Base-by-base conservation (phyloP, 1,140 invertebrate species). In the Eupristina koningsbergeri region DNA sequence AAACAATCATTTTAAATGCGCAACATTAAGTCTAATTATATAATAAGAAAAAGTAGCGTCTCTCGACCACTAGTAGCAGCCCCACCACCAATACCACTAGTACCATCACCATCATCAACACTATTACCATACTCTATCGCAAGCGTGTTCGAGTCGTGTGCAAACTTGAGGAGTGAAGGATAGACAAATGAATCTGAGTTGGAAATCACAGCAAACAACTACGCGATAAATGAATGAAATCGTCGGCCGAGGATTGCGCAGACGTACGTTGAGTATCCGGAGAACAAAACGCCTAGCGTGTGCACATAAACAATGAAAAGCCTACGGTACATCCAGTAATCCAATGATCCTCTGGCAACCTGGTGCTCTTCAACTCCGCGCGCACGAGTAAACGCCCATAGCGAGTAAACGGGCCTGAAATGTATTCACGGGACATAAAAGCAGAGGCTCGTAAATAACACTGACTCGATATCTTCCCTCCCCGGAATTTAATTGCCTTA, bases 401-500 rank as follows among this genome's bases (percentile, higher is more conserved):
- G 47, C 77, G 84, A 86, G 85, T 74, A 74, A 74, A 74, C 22
- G n/a, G n/a, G 22, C 41, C 15, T 36, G 45, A 45, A 74, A 50
- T 74, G 73, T 50, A 74, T 74, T 50, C 45, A 87, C 63, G 11
- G 74, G 61, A 73, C 53, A 67, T 74, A 84, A 84, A 84, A 80
- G 77, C 53, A 7, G 58, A 47, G 69, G 71, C 81, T 83, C 75
- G 75, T 83, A 83, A 83, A 83, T 83, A 83, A 83, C 47, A 19
- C 63, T 36, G 74, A 26, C 64, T 83, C 81, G 81, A 83, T 83
- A 83, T 83, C 75, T 61, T n/a, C 31, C 63, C 81, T 81, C 61
- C 26, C 74, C 64, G 31, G 83, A 85, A 88, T 88, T 88, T 87
- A 88, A 88, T 86, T 86, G 86, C 86, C 86, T 88, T 86, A 86